Percentiles rank a stretch among this genome's conserved stretches.
phyloP scores from a whole-genome alignment of 2,797 vertebrate genomes.

The Sebastolobus altivelis region DNA sequence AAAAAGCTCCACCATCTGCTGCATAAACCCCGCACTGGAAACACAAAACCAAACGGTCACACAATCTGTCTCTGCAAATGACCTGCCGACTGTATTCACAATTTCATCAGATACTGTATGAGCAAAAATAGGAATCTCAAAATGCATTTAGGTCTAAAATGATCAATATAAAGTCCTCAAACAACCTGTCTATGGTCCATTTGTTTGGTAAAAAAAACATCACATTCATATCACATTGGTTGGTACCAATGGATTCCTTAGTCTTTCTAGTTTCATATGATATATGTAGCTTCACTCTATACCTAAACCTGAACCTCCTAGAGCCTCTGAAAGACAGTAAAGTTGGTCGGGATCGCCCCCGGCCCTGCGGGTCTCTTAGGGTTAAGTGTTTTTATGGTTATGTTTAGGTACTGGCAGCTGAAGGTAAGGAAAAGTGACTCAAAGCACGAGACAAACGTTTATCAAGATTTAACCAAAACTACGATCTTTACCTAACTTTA shows the following conservation, averaged over 20 bases:
- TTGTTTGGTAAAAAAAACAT: too few relatives aligned
- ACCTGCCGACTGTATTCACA: slow-evolving; percentile 16
- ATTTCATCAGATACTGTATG: background rate
- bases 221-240: too few relatives aligned
- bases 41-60: slow-evolving; percentile 6
- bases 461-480: background rate
- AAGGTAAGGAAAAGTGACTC: background rate
- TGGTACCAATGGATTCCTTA: too few relatives aligned
- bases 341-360: too few relatives aligned
- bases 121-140: background rate
- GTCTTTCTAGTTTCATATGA: too few relatives aligned
- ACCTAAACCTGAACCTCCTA: too few relatives aligned
- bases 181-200: background rate
- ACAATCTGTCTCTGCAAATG: slow-evolving; percentile 33
- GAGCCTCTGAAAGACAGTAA: too few relatives aligned
- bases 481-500: background rate
- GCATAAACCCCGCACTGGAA: background rate
- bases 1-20: slow-evolving; percentile 51
- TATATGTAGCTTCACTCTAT: too few relatives aligned
- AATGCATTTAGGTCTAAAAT: background rate
- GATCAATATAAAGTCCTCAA: background rate
- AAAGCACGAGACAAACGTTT: background rate
- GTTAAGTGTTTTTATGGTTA: background rate
- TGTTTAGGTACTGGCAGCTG: background rate
- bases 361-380: too few relatives aligned